Evolutionary conservation across 1,140 invertebrate species (phyloP), one percentile per base, ranked within the genome.

Genomic region (Heterodera carotae): DNA sequence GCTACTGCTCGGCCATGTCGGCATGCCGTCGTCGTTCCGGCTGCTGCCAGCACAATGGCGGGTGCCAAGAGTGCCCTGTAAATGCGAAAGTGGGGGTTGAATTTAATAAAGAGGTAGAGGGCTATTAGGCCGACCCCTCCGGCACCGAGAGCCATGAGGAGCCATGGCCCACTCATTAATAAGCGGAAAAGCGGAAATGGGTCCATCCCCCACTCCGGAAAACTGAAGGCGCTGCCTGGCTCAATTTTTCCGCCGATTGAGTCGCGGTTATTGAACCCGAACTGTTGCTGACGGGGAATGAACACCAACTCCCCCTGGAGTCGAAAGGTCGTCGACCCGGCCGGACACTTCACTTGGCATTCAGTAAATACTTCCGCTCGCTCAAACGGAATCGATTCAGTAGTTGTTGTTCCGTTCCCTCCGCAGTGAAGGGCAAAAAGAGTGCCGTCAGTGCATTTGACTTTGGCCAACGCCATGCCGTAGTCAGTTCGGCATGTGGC

Each of bases 301-400:
- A 43, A 69, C 25, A n/a, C 48, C 6, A 69, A 12, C 3, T 69
- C 31, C 29, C 67, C 67, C 2, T 69, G 22, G 5, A 69, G 67
- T n/a, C n/a, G 36, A 25, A 69, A 69, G 2, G 36, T 36, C 10
- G 36, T 69, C 2, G 48, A 33, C 27, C 67, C 67, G 5, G 67
- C 67, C 10, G 67, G 67, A 29, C 67, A 69, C 25, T 69, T 48
- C 29, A 31, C 67, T 25, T 27, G 66, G 25, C 66, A 68, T 6
- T 68, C 66, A 1, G 39, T 39, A 27, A n/a, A 22, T 6, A 68
- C 39, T 8, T 68, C 33, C 5, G 66, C 66, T 15, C 66, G 39
- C 22, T 68, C 39, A 8, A 68, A 68, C 33, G 66, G 33, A 34
- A 68, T 34, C 22, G 39, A 22, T 2, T 34, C 66, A 3, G 66